Evolutionary conservation across 1,140 invertebrate genomes (phyloP).

Genomic region (Calycopis cecrops): DNA sequence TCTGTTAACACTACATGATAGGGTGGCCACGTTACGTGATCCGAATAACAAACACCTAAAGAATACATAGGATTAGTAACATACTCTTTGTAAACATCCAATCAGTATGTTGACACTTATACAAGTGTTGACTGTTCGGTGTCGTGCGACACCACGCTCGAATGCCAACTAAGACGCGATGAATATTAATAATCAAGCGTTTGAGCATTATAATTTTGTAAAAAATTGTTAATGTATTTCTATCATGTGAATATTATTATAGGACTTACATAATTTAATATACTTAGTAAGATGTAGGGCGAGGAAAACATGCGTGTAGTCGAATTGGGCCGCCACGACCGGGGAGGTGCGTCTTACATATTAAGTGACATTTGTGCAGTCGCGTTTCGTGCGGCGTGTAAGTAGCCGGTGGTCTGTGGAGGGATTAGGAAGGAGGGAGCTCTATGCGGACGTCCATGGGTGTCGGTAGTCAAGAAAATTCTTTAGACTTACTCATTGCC

Average conservation of each 20-base stretch:
- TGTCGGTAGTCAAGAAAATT: no score
- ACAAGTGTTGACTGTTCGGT: slow-evolving; percentile 21
- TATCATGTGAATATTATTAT: neutral
- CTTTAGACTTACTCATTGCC: neutral
- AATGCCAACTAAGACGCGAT: slow-evolving; percentile 8
- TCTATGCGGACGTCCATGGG: no score
- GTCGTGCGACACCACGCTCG: slow-evolving; percentile 3
- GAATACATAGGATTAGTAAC: slow-evolving; percentile 33
- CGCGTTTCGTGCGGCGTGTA: no score
- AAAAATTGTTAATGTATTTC: neutral
- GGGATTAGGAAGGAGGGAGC: no score
- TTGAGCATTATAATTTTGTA: neutral
- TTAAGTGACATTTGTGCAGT: no score
- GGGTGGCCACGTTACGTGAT: slow-evolving; percentile 24
- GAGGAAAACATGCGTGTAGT: no score
- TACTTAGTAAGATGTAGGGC: no score
- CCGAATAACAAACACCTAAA: slow-evolving; percentile 25
- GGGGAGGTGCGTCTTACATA: no score
- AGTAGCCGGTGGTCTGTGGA: no score
- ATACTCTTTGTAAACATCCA: slow-evolving; percentile 32
- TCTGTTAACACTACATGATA: slow-evolving; percentile 17
- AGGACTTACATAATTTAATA: no score
- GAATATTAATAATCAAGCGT: slow-evolving; percentile 2
- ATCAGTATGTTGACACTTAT: slow-evolving; percentile 32
- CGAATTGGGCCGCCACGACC: no score